Percentiles rank a stretch among this genome's conserved stretches.
These are phyloP conservation scores for Silurus asotus DNA, from an alignment of 2,113 vertebrate species.

Conservation along the genomic window DNA sequence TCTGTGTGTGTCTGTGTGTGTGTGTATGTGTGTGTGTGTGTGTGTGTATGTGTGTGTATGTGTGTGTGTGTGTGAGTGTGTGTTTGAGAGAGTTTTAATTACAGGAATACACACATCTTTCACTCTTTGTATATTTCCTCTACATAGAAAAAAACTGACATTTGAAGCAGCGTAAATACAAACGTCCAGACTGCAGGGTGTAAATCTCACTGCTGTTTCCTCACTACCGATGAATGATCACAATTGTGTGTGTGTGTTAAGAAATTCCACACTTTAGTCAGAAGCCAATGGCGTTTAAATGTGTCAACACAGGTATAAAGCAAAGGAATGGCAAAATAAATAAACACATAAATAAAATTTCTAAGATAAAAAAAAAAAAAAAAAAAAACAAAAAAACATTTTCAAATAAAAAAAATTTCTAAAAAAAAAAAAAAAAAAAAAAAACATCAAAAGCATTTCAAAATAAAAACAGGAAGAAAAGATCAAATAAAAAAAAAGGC, in stretches of 20 bases:
- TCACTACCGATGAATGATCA: constrained; percentile 70
- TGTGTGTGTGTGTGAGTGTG: no score
- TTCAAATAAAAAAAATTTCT: neutral
- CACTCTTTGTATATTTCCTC: constrained; percentile 98
- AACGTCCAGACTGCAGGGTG: constrained; percentile 61
- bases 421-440: neutral
- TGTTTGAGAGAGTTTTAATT: constrained; percentile 69
- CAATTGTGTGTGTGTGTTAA: constrained; percentile 54
- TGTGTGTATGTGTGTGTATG: neutral
- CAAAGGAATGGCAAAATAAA: neutral
- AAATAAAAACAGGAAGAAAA: neutral
- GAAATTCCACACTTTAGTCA: constrained; percentile 2
- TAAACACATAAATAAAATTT: no score
- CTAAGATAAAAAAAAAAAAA: neutral
- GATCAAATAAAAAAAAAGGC: neutral
- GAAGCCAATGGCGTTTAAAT: neutral
- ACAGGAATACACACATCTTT: constrained; percentile 85
- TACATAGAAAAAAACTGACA: constrained; percentile 84
- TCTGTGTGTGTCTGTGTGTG: constrained; percentile 1
- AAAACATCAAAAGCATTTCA: neutral
- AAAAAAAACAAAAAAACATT: neutral
- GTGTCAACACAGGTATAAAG: neutral
- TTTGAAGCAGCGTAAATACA: constrained; percentile 79
- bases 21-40: no score
- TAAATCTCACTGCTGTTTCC: constrained; percentile 62